Percentiles rank a stretch among this genome's conserved stretches.
Conservation (phyloP, 2,888 invertebrate species). For the Labia minor region DNA sequence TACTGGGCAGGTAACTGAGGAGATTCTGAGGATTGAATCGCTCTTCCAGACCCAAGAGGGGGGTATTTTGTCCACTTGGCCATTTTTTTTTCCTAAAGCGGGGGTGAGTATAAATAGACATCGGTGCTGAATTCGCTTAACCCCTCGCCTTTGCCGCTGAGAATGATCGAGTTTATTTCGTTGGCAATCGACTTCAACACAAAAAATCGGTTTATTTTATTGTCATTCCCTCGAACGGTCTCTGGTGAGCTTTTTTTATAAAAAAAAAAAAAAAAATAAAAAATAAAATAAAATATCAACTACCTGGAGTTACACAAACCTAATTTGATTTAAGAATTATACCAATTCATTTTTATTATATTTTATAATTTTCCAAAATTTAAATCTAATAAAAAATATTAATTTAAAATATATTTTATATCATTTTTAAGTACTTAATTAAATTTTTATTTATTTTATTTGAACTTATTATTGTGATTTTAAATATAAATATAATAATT, state of each 20-base stretch:
- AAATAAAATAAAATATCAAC: no score
- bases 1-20: background rate
- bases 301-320: no score
- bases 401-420: no score
- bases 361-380: no score
- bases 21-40: background rate
- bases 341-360: background rate
- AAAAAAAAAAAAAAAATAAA: no score
- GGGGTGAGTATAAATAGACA: background rate
- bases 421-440: no score
- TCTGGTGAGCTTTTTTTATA: background rate
- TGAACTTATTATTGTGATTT: no score
- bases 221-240: background rate
- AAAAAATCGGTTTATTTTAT: background rate
- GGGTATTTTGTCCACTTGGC: constrained; percentile 7
- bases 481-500: no score
- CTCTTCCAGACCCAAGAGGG: background rate
- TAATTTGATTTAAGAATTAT: background rate
- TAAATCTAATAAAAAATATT: no score
- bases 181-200: background rate
- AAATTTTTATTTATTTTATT: no score
- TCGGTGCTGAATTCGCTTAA: constrained; percentile 13
- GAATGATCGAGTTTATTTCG: constrained; percentile 13
- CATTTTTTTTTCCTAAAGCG: background rate
- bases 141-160: background rate